Evolutionary conservation across 1,140 invertebrate species (phyloP), one percentile per base, ranked within the genome.

Genomic region (Heterodera carotae): DNA sequence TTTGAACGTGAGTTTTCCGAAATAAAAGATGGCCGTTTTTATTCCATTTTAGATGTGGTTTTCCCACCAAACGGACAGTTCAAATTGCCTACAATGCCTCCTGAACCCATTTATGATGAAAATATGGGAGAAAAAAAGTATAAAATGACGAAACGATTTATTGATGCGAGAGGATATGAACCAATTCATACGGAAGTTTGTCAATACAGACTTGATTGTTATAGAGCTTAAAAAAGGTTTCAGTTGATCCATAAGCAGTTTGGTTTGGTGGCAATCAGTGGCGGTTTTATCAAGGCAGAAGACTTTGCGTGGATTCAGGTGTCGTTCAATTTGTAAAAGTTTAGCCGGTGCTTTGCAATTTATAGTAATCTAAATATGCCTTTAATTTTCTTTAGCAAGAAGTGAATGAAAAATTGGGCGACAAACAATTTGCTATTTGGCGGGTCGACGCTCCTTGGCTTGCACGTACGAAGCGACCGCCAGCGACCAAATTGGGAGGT

Each of bases 391-490:
- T 83, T 82, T 59, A 88, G 80, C 80, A 85, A 10, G 67, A 84
- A 33, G 75, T 87, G 39, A 87, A 87, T 76, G 85, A 85, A 56
- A 85, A 83, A 62, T 68, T 87, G 6, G 59, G 76, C 18, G 75
- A 76, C 18, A 86, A 87, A 27, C 86, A 87, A 77, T 87, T 97
- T 91, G 94, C 94, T n/a, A 90, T 95, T 36, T 99, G 95, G 95
- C 90, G 97, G 82, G 89, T 99, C 2, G 94, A 95, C 87, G 88
- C 94, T 0, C 95, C 96, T 0, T 99, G 96, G 96, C 60, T 77
- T 64, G 92, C 96, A 15, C 88, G 96, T 6, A 93, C 94, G 0
- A 95, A 93, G 88, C 96, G 96, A 48, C 78, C 82, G 22, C 84
- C 86, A 64, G 96, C 96, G 4, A 91, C 93, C 70, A 89, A 94